phyloP scores from a whole-genome alignment of 2,797 vertebrate species.

The Craterocephalus amniculus region DNA sequence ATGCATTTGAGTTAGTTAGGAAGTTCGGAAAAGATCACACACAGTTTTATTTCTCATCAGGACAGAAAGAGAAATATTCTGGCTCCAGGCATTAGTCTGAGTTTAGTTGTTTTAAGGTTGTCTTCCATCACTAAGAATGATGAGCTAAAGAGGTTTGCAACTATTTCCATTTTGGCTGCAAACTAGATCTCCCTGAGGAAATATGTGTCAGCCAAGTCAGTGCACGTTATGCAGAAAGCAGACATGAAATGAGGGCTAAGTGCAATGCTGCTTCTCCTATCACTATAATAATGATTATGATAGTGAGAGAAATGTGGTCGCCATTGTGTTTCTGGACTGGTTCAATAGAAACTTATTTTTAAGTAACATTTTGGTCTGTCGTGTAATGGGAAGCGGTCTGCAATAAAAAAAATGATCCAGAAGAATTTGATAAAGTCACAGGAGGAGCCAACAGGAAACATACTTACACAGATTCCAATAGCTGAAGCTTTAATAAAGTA shows the following conservation, averaged over 20 bases:
- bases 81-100: conserved; percentile 42
- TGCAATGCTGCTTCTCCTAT: background rate
- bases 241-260: conserved; percentile 17
- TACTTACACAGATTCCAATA: no score
- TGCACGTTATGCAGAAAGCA: conserved; percentile 28
- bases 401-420: background rate
- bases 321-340: background rate
- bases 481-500: no score
- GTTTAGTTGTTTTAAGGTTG: conserved; percentile 56
- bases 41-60: conserved; percentile 38
- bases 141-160: conserved; percentile 45
- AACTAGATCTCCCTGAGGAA: conserved; percentile 48
- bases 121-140: conserved; percentile 68
- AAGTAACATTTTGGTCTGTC: background rate
- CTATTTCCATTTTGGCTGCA: conserved; percentile 59
- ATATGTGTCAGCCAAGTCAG: conserved; percentile 46
- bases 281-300: background rate
- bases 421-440: background rate
- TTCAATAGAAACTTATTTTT: background rate
- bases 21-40: conserved; percentile 43
- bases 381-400: background rate
- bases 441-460: background rate
- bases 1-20: conserved; percentile 28
- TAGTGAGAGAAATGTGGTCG: background rate
- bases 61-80: conserved; percentile 61